Percentiles rank a stretch among this genome's conserved stretches.
phyloP scores from a whole-genome alignment of 2,113 vertebrate species.

The Bos taurus region DNA sequence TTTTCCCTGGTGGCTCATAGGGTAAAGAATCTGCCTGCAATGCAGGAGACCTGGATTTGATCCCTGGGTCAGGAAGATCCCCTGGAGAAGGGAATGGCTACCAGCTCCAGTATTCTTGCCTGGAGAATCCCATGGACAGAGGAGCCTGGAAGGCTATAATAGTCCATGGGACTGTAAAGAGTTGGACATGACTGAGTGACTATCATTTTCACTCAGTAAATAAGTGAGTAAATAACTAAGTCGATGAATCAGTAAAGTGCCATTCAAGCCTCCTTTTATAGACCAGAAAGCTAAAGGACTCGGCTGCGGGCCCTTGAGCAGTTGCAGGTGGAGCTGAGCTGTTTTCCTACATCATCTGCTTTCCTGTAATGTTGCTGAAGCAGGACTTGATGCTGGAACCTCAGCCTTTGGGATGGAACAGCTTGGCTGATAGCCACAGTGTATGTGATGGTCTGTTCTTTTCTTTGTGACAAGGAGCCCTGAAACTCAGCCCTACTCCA shows the following conservation, averaged over 20 bases:
- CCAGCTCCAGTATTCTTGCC: background rate
- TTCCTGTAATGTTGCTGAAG: background rate
- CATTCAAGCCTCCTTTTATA: background rate
- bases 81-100: background rate
- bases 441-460: background rate
- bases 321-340: background rate
- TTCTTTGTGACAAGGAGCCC: background rate
- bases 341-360: background rate
- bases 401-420: background rate
- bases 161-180: background rate
- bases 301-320: background rate
- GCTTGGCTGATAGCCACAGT: background rate
- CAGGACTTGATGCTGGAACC: fast-evolving
- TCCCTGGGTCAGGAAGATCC: background rate
- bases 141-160: background rate
- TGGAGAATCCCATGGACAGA: background rate
- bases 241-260: background rate
- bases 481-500: background rate
- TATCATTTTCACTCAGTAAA: background rate
- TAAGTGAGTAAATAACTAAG: no score
- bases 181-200: background rate
- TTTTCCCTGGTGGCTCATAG: background rate
- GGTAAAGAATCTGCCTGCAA: background rate
- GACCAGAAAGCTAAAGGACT: background rate
- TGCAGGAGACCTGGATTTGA: background rate